Conservation (phyloP, 2,113 vertebrate species). For the Tursiops truncatus region DNA sequence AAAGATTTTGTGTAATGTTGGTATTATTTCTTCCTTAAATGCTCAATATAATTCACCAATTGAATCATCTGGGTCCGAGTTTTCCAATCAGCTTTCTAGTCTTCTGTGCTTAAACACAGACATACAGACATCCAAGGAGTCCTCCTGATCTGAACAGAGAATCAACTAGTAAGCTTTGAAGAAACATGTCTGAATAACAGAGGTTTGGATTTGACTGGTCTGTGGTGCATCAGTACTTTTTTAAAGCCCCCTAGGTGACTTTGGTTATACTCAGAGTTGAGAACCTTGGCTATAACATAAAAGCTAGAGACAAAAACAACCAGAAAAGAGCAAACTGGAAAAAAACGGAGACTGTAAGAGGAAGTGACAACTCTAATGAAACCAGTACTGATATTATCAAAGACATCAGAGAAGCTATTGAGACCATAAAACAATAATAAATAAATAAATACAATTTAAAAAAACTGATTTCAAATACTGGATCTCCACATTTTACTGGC, state of each 20-base stretch:
- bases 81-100: background rate
- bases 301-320: background rate
- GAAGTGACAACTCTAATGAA: background rate
- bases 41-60: background rate
- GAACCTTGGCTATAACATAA: background rate
- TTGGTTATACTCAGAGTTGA: background rate
- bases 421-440: background rate
- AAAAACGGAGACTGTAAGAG: background rate
- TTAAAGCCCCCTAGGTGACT: background rate
- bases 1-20: background rate
- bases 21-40: background rate
- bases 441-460: background rate
- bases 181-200: background rate
- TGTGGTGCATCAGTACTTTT: background rate
- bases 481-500: background rate
- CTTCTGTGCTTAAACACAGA: background rate
- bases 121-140: background rate
- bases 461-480: background rate
- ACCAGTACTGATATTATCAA: background rate
- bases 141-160: background rate
- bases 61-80: background rate
- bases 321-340: background rate
- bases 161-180: background rate
- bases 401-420: background rate
- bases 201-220: background rate